Evolutionary conservation across 2,888 invertebrate species (phyloP).

Genomic region (Drosophila mimica): DNA sequence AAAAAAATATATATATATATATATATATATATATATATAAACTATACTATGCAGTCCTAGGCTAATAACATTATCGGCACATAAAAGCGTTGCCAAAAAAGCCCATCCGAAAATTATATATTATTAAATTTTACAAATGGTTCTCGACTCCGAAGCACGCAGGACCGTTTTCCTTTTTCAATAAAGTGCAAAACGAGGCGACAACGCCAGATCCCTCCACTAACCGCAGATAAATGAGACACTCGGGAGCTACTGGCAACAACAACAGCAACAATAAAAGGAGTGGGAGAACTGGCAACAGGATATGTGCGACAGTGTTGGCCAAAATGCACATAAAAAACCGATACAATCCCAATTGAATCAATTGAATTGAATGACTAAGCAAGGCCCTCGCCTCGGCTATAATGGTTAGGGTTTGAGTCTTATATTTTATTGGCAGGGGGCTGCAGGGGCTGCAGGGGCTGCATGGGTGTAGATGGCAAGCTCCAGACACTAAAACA

Average conservation of each 20-base stretch:
- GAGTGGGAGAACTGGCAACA: constrained; percentile 17
- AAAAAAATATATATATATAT: background rate
- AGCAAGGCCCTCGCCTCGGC: constrained; percentile 54
- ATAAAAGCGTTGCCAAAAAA: constrained; percentile 50
- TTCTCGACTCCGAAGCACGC: constrained; percentile 37
- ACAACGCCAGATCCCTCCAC: constrained; percentile 37
- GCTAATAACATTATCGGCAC: constrained; percentile 75
- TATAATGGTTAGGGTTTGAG: constrained; percentile 38
- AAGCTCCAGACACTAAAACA: constrained; percentile 49
- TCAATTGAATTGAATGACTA: constrained; percentile 79
- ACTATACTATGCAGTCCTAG: constrained; percentile 30
- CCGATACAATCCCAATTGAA: constrained; percentile 80
- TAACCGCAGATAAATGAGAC: constrained; percentile 78
- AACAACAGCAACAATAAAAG: constrained; percentile 24
- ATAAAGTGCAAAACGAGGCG: constrained; percentile 59
- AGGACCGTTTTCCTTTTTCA: constrained; percentile 52
- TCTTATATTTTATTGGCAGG: background rate
- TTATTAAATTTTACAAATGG: constrained; percentile 70
- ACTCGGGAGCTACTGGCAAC: constrained; percentile 59
- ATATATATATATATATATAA: background rate
- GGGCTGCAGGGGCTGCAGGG: background rate
- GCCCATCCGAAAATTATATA: constrained; percentile 51
- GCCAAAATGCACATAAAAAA: constrained; percentile 75
- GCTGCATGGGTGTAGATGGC: background rate
- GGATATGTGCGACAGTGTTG: constrained; percentile 64